Base-by-base conservation (phyloP, 2,113 vertebrate genomes). In the Lipophrys pholis region DNA sequence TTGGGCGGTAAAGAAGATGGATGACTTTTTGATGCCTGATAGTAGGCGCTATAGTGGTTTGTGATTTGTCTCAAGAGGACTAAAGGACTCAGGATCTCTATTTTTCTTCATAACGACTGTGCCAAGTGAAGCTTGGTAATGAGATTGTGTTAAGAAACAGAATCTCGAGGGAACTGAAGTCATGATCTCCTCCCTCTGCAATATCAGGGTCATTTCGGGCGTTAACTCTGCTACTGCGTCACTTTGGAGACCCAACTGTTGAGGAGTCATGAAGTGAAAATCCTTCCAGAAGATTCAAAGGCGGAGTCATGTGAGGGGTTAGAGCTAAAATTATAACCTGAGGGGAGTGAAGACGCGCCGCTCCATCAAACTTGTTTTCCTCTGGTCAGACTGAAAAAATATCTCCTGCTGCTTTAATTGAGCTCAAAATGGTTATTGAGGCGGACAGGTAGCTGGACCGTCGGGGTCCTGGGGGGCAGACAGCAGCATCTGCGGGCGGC, bases 401-500 rank as follows among this genome's bases (percentile, higher is more conserved):
- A 16, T 68, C 53, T 67, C 48, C 49, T 16, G 40, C 14, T 73
- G n/a, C 62, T 40, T 64, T 82, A 78, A 73, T 71, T 59, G 62
- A 69, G 69, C 62, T 8, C 49, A 51, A 46, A 73, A 39, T 57
- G 68, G 67, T 79, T 65, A 54, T 5, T 62, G 67, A 78, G 67
- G 73, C 48, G 50, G 63, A 35, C 50, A 50, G 57, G 54, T 1
- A 16, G 57, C 14, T 14, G 58, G 49, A 45, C 50, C 56, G 9
- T 41, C 4, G 4, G 69, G 63, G 74, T 60, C 42, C 36, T 73
- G 0, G 5, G 6, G 65, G 64, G 57, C 78, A 57, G 82, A 79
- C 82, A 70, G 73, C 60, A 76, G 76, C 82, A 82, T 73, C 79
- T 80, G 76, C 69, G 55, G 58, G 21, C 30, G 11, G 38, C 1